These are phyloP conservation scores for Heliothis subflexa DNA, from an alignment of 1,140 invertebrate species.

Conservation along the genomic window DNA sequence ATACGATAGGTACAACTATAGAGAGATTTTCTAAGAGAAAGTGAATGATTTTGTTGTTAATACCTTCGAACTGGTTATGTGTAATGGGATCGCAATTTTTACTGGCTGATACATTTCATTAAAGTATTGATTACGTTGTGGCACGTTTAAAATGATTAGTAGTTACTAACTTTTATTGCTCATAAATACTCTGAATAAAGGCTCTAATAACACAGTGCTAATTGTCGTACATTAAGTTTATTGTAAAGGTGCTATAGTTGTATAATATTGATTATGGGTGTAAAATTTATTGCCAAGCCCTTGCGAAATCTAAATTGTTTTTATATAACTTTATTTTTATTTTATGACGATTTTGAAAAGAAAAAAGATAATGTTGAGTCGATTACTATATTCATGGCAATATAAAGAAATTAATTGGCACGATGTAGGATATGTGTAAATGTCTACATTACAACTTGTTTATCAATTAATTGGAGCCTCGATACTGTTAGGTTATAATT, in stretches of 20 bases:
- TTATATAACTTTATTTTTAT: too few species aligned
- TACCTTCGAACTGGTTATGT: constrained; percentile 74
- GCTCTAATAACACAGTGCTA: constrained; percentile 8
- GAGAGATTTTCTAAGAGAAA: constrained; percentile 81
- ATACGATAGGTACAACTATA: constrained; percentile 60
- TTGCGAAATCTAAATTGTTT: background rate
- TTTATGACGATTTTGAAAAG: too few species aligned
- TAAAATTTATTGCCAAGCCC: background rate
- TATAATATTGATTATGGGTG: background rate
- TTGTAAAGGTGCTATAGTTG: background rate
- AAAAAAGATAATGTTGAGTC: too few species aligned
- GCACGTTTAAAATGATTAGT: constrained; percentile 45
- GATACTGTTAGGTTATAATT: constrained; percentile 26
- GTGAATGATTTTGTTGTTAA: constrained; percentile 78
- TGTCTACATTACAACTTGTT: too few species aligned
- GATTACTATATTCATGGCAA: too few species aligned
- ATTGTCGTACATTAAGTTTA: constrained; percentile 16
- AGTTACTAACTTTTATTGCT: constrained; percentile 30
- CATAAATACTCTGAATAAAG: constrained; percentile 24
- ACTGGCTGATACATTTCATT: constrained; percentile 44
- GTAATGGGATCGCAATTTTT: constrained; percentile 73
- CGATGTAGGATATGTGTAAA: too few species aligned
- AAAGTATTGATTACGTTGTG: constrained; percentile 41
- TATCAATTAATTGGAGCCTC: too few species aligned
- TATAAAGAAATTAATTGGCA: too few species aligned